Evolutionary conservation across 2,888 invertebrate species (phyloP).

Genomic region (Opisthograptis luteolata): DNA sequence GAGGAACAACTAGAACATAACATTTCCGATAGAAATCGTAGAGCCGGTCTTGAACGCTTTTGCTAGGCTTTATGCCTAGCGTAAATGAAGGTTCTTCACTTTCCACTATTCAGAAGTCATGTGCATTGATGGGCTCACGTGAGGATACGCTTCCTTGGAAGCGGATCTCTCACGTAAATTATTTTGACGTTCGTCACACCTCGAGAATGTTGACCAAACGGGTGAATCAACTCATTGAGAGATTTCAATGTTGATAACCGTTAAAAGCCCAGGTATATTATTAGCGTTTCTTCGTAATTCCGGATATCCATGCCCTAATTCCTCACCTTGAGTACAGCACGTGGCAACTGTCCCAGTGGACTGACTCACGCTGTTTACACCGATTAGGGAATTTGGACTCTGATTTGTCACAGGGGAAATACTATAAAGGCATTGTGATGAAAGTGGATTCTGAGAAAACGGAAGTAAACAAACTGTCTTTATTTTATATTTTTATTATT

Average conservation of each 20-base stretch:
- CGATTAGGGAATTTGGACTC: neutral
- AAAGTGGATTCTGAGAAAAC: neutral
- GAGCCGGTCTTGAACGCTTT: too few relatives aligned
- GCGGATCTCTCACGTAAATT: too few relatives aligned
- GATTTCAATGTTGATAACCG: conserved; percentile 7
- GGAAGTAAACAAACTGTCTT: neutral
- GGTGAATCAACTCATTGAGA: conserved; percentile 18
- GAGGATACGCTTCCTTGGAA: too few relatives aligned
- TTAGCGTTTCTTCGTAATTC: conserved; percentile 13
- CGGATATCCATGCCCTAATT: conserved; percentile 11
- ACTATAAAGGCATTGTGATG: neutral
- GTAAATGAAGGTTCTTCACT: too few relatives aligned
- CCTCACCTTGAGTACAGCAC: conserved; percentile 13
- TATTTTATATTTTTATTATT: too few relatives aligned
- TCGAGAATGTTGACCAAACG: neutral
- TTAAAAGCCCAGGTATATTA: conserved; percentile 11
- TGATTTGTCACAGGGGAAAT: conserved; percentile 4
- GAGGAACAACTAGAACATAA: too few relatives aligned
- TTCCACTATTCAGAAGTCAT: too few relatives aligned
- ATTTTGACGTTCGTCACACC: too few relatives aligned
- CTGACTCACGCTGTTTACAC: conserved; percentile 4
- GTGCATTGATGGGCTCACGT: too few relatives aligned
- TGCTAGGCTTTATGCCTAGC: too few relatives aligned
- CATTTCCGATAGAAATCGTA: too few relatives aligned
- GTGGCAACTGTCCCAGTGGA: conserved; percentile 9